phyloP scores from a whole-genome alignment of 2,797 vertebrate genomes.

The Darevskia mixta region DNA sequence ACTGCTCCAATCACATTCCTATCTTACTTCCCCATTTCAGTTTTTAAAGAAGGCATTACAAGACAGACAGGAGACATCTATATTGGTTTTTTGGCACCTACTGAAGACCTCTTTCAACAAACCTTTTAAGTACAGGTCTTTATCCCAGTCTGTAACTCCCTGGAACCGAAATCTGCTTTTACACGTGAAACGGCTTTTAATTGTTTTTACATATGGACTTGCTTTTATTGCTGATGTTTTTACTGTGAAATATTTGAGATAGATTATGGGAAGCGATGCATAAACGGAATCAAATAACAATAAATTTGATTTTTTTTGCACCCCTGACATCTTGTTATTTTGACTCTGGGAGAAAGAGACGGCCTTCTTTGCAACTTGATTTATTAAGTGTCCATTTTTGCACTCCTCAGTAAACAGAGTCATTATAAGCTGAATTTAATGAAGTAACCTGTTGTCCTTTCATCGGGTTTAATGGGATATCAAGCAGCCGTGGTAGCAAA shows the following conservation, averaged over 20 bases:
- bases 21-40: background rate
- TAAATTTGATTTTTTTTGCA: too few relatives aligned
- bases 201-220: too few relatives aligned
- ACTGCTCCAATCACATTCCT: background rate
- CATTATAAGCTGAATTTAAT: constrained; percentile 6
- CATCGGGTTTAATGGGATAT: background rate
- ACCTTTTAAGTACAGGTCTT: too few relatives aligned
- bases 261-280: too few relatives aligned
- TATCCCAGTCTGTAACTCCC: too few relatives aligned
- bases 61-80: background rate
- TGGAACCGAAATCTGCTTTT: too few relatives aligned
- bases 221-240: too few relatives aligned
- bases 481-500: constrained; percentile 17
- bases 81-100: too few relatives aligned
- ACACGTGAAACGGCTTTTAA: too few relatives aligned
- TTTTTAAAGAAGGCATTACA: background rate
- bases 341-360: background rate
- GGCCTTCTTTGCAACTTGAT: background rate
- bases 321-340: background rate
- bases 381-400: background rate
- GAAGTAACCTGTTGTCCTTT: constrained; percentile 19
- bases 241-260: too few relatives aligned
- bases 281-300: too few relatives aligned
- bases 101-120: too few relatives aligned
- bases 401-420: background rate